Base-by-base conservation (phyloP, 2,888 invertebrate genomes). In the Sinopyrophorus schimmeli region DNA sequence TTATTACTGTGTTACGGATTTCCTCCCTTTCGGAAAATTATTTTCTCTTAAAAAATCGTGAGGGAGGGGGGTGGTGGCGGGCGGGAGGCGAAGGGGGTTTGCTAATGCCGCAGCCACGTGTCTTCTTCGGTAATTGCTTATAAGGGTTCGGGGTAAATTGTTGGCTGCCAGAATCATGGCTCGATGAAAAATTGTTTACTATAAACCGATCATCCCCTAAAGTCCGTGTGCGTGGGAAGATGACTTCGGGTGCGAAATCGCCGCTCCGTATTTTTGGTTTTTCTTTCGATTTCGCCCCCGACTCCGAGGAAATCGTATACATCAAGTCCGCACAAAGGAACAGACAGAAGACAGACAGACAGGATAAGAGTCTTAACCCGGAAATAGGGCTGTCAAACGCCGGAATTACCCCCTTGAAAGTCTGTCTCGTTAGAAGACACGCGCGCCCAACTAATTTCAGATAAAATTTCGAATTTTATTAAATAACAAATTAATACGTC, bases 101-200 rank as follows among this genome's bases (percentile, higher is more conserved):
- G n/a, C 57, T 58, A 58, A 60, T 66, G 58, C 59, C 60, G 50
- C 40, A 42, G 68, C 54, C 70, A 70, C 70, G 70, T 70, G 70
- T 60, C 68, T 53, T 60, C 58, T 62, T 64, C 66, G 61, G 61
- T 59, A 67, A 70, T 69, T 67, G 66, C 67, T 46, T 63, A 59
- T 59, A 28, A 61, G 64, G 63, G 61, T 64, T 59, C 58, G 53
- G 59, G 47, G 60, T 58, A 65, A 66, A 68, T 69, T 68, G 68
- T 66, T 63, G 60, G 61, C 66, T 66, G 66, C 67, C 67, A 66
- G 62, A 67, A 64, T 65, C 68, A 67, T 65, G 65, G 66, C 65
- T 65, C 64, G 62, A 59, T 69, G 69, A 70, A 70, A 69, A 67
- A 70, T 69, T 66, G 62, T 61, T 59, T 61, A 48, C 43, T 49